Evolutionary conservation across 2,888 invertebrate species (phyloP).

Genomic region (Hyppa rectilinea): DNA sequence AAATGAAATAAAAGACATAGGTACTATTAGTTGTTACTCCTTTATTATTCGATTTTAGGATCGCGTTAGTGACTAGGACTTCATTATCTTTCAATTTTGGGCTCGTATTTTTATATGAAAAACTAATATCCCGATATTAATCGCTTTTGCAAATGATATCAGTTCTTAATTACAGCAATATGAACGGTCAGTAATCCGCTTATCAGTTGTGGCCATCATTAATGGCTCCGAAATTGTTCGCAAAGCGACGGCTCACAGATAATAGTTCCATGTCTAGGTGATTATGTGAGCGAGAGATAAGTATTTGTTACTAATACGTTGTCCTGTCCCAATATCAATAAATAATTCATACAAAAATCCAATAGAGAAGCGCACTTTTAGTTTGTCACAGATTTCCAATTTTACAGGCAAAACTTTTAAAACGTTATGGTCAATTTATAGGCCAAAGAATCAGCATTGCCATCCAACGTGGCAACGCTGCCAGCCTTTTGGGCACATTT

Average conservation of each 20-base stretch:
- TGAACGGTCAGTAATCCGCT: conserved; percentile 35
- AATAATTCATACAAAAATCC: too few relatives aligned
- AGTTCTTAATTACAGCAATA: background rate
- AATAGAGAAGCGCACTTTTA: too few relatives aligned
- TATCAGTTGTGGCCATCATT: conserved; percentile 15
- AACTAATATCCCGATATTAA: background rate
- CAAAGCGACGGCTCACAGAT: conserved; percentile 20
- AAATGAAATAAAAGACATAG: too few relatives aligned
- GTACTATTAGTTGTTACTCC: too few relatives aligned
- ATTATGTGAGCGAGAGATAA: conserved; percentile 10
- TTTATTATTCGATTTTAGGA: background rate
- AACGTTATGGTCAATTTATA: too few relatives aligned
- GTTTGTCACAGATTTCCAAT: too few relatives aligned
- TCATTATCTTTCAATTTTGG: background rate
- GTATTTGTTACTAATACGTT: conserved; percentile 8
- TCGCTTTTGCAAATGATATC: background rate
- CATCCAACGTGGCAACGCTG: too few relatives aligned
- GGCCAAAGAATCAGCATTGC: too few relatives aligned
- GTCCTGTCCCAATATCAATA: too few relatives aligned
- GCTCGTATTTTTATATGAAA: too few relatives aligned
- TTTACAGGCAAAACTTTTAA: too few relatives aligned
- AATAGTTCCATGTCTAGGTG: conserved; percentile 5
- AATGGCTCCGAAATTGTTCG: background rate
- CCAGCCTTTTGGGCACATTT: too few relatives aligned
- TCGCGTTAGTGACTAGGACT: background rate